Evolutionary conservation across 2,797 vertebrate genomes (phyloP), one percentile per base, ranked within the genome.

Genomic region (Paguma larvata): DNA sequence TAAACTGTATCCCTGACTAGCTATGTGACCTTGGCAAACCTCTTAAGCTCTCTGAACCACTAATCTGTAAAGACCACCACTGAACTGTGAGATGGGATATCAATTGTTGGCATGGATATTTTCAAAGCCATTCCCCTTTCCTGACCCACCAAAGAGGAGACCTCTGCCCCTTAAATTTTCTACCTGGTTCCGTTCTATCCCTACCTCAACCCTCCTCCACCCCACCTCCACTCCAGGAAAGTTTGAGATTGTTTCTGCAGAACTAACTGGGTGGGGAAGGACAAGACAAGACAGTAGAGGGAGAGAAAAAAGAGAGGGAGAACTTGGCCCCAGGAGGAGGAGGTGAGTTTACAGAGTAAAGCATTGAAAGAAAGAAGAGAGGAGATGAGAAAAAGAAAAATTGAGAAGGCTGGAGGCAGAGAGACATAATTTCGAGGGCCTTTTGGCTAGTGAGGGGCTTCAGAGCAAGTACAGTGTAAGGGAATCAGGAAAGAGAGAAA

Each of bases 401-500:
- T 16, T 16, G 70, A 72, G 79, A 73, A 88, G 63, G 6, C 44
- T 15, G n/a, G 9, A n/a, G 21, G 32, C 56, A 65, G 34, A 65
- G 44, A 67, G 53, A 82, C 62, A 38, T 68, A 38, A 32, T 78
- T 79, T 44, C 41, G 56, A 59, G 46, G 34, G n/a, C 4, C 51
- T 75, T 94, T 89, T 53, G 48, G 18, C 27, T 53, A 67, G 18
- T 44, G 27, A 88, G 30, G 38, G 30, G 30, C 21, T 59, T 73
- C 56, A 84, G 38, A 67, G 46, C 79, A 16, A 44, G 56, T 51
- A 4, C 32, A 63, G n/a, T 63, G 4, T 3, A 59, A 32, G 46
- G 95, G 25, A 90, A 70, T 93, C 38, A 51, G 56, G 38, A 78
- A 94, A n/a, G 25, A 89, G 56, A 23, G 62, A 90, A 82, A 90